Evolutionary conservation across 2,797 vertebrate genomes (phyloP).

Genomic region (Mus caroli): DNA sequence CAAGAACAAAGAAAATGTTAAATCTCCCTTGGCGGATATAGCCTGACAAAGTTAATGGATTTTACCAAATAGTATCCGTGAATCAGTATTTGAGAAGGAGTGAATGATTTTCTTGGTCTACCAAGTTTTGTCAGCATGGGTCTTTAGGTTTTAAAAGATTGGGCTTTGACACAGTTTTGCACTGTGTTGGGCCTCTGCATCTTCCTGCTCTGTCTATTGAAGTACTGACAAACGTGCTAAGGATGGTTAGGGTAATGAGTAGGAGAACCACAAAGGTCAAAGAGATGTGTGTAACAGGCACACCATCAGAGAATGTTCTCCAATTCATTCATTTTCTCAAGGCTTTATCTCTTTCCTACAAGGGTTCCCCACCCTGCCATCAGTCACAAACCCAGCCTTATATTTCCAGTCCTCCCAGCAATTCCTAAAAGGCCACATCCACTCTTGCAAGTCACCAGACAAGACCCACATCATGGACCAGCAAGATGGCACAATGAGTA

Average conservation of each 20-base stretch:
- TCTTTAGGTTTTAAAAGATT: constrained; percentile 6
- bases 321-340: background rate
- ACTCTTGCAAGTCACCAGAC: background rate
- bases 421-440: background rate
- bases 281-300: fast-evolving
- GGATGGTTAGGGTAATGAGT: background rate
- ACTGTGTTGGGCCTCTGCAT: background rate
- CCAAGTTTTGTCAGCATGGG: background rate
- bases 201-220: background rate
- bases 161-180: background rate
- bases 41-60: background rate
- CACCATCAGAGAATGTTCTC: background rate
- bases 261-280: background rate
- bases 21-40: background rate
- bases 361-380: background rate
- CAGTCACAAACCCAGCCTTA: background rate
- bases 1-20: background rate
- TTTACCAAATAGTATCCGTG: background rate
- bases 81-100: background rate
- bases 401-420: background rate
- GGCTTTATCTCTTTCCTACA: background rate
- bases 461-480: background rate
- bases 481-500: background rate
- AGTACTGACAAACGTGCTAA: background rate
- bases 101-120: background rate